Conservation (phyloP, 2,797 vertebrate genomes). For the Acanthurus leucopareius region DNA sequence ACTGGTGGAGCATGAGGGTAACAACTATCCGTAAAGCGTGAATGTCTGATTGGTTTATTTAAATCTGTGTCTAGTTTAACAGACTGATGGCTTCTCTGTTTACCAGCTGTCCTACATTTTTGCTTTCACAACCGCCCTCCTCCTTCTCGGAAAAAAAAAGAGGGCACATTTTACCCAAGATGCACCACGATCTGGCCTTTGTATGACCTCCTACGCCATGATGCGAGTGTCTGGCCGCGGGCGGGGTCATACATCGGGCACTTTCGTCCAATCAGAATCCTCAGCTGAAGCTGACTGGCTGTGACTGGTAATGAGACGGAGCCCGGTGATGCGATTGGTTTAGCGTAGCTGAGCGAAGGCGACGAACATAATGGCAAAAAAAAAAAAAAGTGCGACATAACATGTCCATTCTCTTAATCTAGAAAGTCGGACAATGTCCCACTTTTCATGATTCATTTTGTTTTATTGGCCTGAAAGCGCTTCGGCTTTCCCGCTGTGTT, state of each 20-base stretch:
- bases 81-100: slow-evolving; percentile 60
- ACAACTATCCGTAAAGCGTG: slow-evolving; percentile 45
- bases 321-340: not conserved
- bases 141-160: slow-evolving; percentile 41
- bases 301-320: not conserved
- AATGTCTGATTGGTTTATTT: slow-evolving; percentile 70
- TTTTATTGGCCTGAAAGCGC: slow-evolving; percentile 24
- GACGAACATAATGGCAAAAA: slow-evolving; percentile 10
- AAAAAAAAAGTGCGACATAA: not conserved
- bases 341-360: not conserved
- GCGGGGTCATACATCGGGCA: slow-evolving; percentile 59
- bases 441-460: slow-evolving; percentile 49
- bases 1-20: slow-evolving; percentile 54
- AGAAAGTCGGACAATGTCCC: slow-evolving; percentile 44
- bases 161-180: slow-evolving; percentile 73
- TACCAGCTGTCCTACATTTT: slow-evolving; percentile 72
- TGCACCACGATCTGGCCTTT: slow-evolving; percentile 79
- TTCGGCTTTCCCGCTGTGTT: slow-evolving; percentile 48
- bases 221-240: slow-evolving; percentile 60
- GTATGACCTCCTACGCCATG: slow-evolving; percentile 75
- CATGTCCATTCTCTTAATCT: slow-evolving; percentile 19
- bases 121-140: slow-evolving; percentile 57
- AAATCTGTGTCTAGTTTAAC: slow-evolving; percentile 67
- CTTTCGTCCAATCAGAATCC: slow-evolving; percentile 73
- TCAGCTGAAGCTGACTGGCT: not conserved